Evolutionary conservation across 2,797 vertebrate species (phyloP).

Genomic region (Coluber constrictor): DNA sequence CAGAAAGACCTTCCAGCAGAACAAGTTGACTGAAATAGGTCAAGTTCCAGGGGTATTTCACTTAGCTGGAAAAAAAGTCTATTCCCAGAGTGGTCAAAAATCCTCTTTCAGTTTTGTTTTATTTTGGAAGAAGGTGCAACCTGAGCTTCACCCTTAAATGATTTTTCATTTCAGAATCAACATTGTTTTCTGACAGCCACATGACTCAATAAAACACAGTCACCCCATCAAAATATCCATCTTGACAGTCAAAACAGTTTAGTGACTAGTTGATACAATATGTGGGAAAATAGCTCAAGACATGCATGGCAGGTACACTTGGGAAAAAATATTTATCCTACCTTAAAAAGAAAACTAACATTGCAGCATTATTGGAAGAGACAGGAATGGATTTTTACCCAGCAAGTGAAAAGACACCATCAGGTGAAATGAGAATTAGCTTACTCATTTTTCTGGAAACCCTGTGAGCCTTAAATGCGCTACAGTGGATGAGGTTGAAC

Average conservation of each 20-base stretch:
- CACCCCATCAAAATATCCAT: neutral
- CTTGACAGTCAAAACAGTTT: slow-evolving; percentile 6
- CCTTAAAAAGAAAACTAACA: neutral
- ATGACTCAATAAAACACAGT: neutral
- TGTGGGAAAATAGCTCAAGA: neutral
- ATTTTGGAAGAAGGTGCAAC: slow-evolving; percentile 25
- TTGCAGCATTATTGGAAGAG: neutral
- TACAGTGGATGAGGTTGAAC: neutral
- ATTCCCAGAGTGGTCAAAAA: slow-evolving; percentile 33
- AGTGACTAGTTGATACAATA: slow-evolving; percentile 4
- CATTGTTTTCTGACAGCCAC: slow-evolving; percentile 4
- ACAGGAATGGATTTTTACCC: neutral
- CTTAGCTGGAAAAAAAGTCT: neutral
- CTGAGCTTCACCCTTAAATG: neutral
- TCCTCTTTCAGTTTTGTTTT: slow-evolving; percentile 16
- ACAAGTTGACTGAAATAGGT: slow-evolving; percentile 19
- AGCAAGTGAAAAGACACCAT: neutral
- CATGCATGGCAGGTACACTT: slow-evolving; percentile 6
- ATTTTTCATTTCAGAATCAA: slow-evolving; percentile 29
- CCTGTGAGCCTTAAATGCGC: neutral
- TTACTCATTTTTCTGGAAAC: neutral
- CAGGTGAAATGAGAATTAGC: neutral
- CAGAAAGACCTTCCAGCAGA: slow-evolving; percentile 19
- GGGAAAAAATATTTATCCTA: slow-evolving; percentile 8
- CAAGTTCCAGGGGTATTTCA: slow-evolving; percentile 25